Evolutionary conservation across 2,888 invertebrate species (phyloP).

Genomic region (Strigamia transsilvanica): DNA sequence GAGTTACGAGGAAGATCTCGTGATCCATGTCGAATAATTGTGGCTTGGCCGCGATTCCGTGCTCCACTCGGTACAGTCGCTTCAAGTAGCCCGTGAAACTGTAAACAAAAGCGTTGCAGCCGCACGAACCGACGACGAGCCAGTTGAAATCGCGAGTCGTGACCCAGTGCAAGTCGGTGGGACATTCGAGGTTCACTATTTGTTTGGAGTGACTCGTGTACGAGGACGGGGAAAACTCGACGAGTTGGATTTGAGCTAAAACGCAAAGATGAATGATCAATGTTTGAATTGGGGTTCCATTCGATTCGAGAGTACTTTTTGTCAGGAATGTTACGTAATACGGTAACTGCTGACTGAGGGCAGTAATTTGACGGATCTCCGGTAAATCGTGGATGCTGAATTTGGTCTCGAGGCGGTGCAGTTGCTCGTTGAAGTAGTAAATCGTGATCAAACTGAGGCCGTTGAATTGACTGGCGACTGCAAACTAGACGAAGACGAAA

Average conservation of each 20-base stretch:
- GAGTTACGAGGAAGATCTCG: not conserved
- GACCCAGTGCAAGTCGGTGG: not conserved
- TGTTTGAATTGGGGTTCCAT: too few relatives aligned
- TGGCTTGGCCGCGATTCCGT: not conserved
- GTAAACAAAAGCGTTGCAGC: not conserved
- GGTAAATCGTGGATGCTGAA: not conserved
- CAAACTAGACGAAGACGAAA: not conserved
- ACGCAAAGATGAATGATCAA: not conserved
- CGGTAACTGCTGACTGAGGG: not conserved
- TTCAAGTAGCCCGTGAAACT: not conserved
- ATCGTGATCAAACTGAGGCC: not conserved
- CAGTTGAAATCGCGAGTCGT: not conserved
- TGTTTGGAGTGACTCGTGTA: not conserved
- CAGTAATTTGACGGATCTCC: not conserved
- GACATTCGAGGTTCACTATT: not conserved
- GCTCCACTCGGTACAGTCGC: not conserved
- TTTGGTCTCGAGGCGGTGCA: not conserved
- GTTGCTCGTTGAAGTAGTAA: not conserved
- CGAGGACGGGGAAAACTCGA: not conserved
- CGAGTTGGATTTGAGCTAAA: not conserved
- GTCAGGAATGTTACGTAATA: not conserved
- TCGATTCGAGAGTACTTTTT: not conserved
- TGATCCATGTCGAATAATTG: not conserved
- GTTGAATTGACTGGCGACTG: not conserved
- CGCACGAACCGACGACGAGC: not conserved